A percentile compares a stretch with the other conserved stretches of the same genome.
Evolutionary conservation across 2,797 vertebrate genomes (phyloP).

Genomic region (Lindbergichthys nudifrons): DNA sequence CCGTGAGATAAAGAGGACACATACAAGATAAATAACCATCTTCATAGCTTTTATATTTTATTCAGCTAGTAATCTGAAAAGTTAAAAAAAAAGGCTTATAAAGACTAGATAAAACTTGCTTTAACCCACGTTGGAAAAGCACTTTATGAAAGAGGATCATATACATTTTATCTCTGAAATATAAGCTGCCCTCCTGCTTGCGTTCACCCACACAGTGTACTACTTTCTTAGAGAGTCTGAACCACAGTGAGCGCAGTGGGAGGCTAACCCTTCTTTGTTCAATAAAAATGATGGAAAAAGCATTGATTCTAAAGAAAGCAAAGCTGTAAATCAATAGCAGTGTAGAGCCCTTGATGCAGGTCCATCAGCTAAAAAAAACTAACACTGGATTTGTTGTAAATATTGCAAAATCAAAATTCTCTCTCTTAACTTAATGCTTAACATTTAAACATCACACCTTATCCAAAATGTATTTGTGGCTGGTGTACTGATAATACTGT

Average conservation of each 20-base stretch:
- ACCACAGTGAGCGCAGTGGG: slow-evolving; percentile 3
- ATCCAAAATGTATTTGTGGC: slow-evolving; percentile 19
- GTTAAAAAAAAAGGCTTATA: neutral
- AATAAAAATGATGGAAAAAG: slow-evolving; percentile 14
- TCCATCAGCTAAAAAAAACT: slow-evolving; percentile 35
- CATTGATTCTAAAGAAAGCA: slow-evolving; percentile 15
- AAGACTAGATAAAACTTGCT: neutral
- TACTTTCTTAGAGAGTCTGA: slow-evolving; percentile 7
- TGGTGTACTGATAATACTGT: slow-evolving; percentile 18
- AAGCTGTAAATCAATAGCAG: slow-evolving; percentile 28
- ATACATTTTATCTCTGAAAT: neutral
- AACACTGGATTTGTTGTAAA: slow-evolving; percentile 20
- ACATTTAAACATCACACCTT: slow-evolving; percentile 26
- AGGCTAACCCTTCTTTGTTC: slow-evolving; percentile 19
- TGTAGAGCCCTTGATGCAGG: slow-evolving; percentile 32
- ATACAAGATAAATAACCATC: neutral
- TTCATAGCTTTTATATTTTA: neutral
- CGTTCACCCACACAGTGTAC: neutral
- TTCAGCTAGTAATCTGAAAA: neutral
- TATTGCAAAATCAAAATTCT: slow-evolving; percentile 6
- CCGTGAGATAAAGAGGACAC: neutral
- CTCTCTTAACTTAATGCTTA: slow-evolving; percentile 13
- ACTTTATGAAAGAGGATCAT: neutral
- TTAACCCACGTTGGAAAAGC: neutral
- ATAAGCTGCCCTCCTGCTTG: neutral